Percentiles rank a stretch among this genome's conserved stretches.
Conservation (phyloP, 2,888 invertebrate genomes). For the Diadegma fenestrale region DNA sequence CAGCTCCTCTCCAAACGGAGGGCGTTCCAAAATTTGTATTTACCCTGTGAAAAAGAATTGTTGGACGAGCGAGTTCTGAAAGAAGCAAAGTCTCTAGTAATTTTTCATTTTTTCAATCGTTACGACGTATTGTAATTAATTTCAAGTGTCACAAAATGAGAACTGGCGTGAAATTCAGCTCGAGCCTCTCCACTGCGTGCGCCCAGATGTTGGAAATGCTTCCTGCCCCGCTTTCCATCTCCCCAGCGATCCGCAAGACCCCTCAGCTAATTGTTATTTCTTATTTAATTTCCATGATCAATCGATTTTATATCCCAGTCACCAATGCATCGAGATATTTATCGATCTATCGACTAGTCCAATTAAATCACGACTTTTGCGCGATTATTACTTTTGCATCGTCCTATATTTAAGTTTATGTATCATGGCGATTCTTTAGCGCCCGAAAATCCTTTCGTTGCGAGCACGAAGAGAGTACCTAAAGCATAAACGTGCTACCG, state of each 20-base stretch:
- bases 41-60: not conserved
- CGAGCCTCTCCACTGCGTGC: not conserved
- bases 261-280: not conserved
- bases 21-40: not conserved
- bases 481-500: not conserved
- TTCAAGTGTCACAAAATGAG: not conserved
- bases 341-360: not conserved
- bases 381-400: not conserved
- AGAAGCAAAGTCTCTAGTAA: not conserved
- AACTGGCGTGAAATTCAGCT: not conserved
- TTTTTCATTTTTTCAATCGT: not conserved
- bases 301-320: not conserved
- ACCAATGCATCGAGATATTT: not conserved
- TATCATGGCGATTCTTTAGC: conserved; percentile 31
- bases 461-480: conserved; percentile 34
- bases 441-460: conserved; percentile 51
- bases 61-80: not conserved
- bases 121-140: not conserved
- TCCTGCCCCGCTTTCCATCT: not conserved
- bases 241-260: not conserved
- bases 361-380: not conserved
- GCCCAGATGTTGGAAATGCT: not conserved
- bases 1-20: not conserved
- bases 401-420: not conserved
- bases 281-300: not conserved